These are phyloP conservation scores for Norana najaformis DNA, from an alignment of 2,888 invertebrate species.

Conservation along the genomic window DNA sequence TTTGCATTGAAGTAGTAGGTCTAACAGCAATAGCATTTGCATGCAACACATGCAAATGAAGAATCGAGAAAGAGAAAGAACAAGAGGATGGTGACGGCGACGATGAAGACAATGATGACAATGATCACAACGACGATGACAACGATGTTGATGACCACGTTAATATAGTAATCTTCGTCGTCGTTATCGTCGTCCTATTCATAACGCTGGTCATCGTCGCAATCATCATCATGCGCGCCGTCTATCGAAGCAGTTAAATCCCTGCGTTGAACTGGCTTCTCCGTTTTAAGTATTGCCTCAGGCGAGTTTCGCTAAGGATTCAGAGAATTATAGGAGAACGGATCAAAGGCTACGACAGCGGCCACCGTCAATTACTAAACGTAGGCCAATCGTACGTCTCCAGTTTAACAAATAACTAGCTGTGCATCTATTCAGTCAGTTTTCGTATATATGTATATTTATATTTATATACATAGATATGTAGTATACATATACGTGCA, in stretches of 20 bases:
- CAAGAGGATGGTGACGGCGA: no score
- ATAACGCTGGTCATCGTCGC: not conserved
- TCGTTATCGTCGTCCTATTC: not conserved
- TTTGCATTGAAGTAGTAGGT: no score
- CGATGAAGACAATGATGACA: no score
- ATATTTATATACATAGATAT: no score
- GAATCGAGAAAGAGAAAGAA: no score
- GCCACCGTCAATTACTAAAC: no score
- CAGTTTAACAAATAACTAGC: not conserved
- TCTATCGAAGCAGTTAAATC: not conserved
- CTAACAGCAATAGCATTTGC: no score
- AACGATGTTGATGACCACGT: not conserved
- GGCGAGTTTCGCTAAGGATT: not conserved
- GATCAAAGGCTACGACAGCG: no score
- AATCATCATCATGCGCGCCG: not conserved
- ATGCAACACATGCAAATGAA: no score
- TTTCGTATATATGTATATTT: not conserved
- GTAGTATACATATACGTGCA: no score
- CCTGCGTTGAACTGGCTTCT: not conserved
- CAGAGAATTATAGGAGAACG: not conserved
- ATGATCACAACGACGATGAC: not conserved
- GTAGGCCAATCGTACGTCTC: no score
- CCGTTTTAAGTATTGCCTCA: not conserved
- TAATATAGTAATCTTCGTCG: not conserved
- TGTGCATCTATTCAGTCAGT: not conserved